Percentiles rank a stretch among this genome's conserved stretches.
phyloP scores from a whole-genome alignment of 2,113 vertebrate genomes.

The Phaethon lepturus region DNA sequence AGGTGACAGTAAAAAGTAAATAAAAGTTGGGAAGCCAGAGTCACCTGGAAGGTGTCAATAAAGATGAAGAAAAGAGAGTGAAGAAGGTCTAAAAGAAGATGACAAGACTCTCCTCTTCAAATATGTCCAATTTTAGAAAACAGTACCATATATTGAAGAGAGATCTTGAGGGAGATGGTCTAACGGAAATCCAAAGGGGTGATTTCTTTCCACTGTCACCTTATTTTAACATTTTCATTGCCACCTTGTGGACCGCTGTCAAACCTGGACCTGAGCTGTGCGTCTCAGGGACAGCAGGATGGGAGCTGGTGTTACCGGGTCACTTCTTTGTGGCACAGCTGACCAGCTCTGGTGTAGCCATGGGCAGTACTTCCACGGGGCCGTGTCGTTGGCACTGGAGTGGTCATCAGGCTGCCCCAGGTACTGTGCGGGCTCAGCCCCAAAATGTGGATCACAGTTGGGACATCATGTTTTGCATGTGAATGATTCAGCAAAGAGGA shows the following conservation, averaged over 20 bases:
- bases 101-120: not conserved
- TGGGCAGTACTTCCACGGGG: not conserved
- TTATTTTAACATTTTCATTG: not conserved
- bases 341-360: not conserved
- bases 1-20: not conserved
- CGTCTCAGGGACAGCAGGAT: not conserved
- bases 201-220: not conserved
- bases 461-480: not conserved
- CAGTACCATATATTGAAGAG: accelerated
- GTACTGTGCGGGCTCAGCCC: not conserved
- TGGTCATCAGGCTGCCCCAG: not conserved
- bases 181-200: not conserved
- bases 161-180: not conserved
- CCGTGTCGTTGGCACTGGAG: accelerated
- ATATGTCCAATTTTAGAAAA: not conserved
- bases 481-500: not conserved
- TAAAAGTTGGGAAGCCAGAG: not conserved
- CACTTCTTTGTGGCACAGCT: accelerated
- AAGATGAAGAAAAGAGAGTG: not conserved
- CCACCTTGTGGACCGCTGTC: not conserved
- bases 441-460: not conserved
- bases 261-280: not conserved
- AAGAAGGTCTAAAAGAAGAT: not conserved
- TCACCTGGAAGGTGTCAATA: not conserved
- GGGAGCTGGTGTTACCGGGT: not conserved